phyloP scores from a whole-genome alignment of 2,113 vertebrate species.

The Cisticola juncidis region DNA sequence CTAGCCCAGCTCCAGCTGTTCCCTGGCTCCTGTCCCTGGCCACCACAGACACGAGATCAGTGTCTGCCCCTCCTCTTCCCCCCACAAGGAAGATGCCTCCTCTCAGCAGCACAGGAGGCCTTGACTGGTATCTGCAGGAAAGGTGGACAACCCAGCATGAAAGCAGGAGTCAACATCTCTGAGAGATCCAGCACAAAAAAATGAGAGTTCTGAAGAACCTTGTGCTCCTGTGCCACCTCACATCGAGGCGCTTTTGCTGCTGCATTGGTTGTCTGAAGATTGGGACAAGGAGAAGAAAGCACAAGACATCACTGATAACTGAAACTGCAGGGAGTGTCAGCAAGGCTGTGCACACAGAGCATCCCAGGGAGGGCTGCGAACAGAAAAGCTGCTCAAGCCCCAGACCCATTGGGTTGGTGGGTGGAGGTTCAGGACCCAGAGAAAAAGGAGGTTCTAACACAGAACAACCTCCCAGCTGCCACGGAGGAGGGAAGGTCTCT shows the following conservation, averaged over 20 bases:
- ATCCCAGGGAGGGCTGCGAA: not conserved
- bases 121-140: not conserved
- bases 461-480: not conserved
- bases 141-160: not conserved
- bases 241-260: not conserved
- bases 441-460: not conserved
- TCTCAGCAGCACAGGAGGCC: not conserved
- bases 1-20: rapidly evolving
- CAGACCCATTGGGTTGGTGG: rapidly evolving
- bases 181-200: not conserved
- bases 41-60: not conserved
- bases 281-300: not conserved
- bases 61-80: not conserved
- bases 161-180: not conserved
- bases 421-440: not conserved
- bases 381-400: not conserved
- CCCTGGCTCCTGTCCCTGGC: not conserved
- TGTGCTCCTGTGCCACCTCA: not conserved
- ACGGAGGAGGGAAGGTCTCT: not conserved
- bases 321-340: not conserved
- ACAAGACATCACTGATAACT: not conserved
- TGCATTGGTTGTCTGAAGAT: not conserved
- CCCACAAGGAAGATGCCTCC: not conserved
- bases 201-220: not conserved
- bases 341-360: not conserved